Conservation (phyloP, 2,797 vertebrate genomes). For the Coreius guichenoti region DNA sequence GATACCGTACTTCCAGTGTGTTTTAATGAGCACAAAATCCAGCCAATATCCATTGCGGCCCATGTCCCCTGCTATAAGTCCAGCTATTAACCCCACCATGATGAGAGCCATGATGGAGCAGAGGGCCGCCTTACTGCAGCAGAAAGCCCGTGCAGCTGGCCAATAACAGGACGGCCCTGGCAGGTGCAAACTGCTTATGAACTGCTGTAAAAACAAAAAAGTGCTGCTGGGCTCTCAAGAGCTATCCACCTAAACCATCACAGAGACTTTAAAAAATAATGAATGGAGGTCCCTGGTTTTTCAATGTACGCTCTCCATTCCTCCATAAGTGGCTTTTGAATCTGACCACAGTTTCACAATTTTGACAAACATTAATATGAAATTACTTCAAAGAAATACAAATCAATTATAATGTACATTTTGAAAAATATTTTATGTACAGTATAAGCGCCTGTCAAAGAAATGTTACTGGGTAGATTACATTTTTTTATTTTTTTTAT, state of each 20-base stretch:
- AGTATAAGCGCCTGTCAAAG: background rate
- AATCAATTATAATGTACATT: slow-evolving; percentile 17
- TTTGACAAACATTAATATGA: slow-evolving; percentile 19
- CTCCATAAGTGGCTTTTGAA: slow-evolving; percentile 20
- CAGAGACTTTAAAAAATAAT: slow-evolving; percentile 18
- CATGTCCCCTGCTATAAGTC: slow-evolving; percentile 76
- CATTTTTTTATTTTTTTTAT: background rate
- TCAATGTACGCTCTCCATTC: background rate
- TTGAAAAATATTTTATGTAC: background rate
- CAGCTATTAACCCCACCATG: slow-evolving; percentile 74
- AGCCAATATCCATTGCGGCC: slow-evolving; percentile 83
- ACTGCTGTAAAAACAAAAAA: slow-evolving; percentile 49
- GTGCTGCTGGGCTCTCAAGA: slow-evolving; percentile 59
- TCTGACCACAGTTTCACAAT: background rate
- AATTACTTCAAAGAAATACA: background rate
- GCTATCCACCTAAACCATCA: slow-evolving; percentile 2
- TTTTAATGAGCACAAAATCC: slow-evolving; percentile 89
- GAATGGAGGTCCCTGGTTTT: slow-evolving; percentile 1
- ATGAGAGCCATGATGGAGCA: slow-evolving; percentile 70
- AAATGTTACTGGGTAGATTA: background rate
- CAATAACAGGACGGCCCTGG: slow-evolving; percentile 74
- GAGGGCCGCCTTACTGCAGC: slow-evolving; percentile 77
- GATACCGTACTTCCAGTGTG: slow-evolving; percentile 91
- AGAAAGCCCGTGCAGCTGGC: slow-evolving; percentile 77
- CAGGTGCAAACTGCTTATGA: slow-evolving; percentile 21